These are phyloP conservation scores for Fragum whitleyi DNA, from an alignment of 2,888 invertebrate genomes.

Conservation along the genomic window DNA sequence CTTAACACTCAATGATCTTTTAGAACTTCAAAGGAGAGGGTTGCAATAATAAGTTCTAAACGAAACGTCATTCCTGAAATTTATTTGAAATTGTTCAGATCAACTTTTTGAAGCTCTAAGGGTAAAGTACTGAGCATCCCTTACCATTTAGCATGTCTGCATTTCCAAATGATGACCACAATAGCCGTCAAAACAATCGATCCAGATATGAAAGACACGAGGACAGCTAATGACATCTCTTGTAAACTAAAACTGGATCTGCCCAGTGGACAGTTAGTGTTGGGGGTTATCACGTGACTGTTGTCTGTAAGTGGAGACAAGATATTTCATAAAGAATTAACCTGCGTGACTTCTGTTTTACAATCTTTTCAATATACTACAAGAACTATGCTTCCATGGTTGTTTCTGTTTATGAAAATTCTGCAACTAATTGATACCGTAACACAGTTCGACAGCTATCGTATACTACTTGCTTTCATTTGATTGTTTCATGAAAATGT, in stretches of 20 bases:
- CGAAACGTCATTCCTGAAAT: too few relatives aligned
- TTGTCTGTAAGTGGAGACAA: background rate
- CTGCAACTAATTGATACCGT: background rate
- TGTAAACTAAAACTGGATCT: conserved; percentile 40
- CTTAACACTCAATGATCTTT: too few relatives aligned
- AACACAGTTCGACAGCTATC: too few relatives aligned
- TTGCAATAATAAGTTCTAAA: too few relatives aligned
- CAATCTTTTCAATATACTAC: background rate
- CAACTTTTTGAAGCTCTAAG: too few relatives aligned
- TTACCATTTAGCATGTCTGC: conserved; percentile 25
- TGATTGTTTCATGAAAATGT: too few relatives aligned
- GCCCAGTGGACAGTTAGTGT: background rate
- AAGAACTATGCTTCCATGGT: background rate
- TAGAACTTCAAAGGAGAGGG: too few relatives aligned
- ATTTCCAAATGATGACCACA: conserved; percentile 46
- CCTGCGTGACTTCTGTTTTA: too few relatives aligned
- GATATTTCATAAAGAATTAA: too few relatives aligned
- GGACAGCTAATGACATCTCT: conserved; percentile 45
- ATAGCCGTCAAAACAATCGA: conserved; percentile 31
- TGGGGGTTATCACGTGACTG: background rate
- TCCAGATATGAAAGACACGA: conserved; percentile 49
- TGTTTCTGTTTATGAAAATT: background rate
- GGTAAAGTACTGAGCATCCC: too few relatives aligned
- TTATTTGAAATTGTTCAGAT: too few relatives aligned
- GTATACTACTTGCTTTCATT: too few relatives aligned